Evolutionary conservation across 1,140 invertebrate species (phyloP), one percentile per base, ranked within the genome.

Genomic region (Drosophila rufa): DNA sequence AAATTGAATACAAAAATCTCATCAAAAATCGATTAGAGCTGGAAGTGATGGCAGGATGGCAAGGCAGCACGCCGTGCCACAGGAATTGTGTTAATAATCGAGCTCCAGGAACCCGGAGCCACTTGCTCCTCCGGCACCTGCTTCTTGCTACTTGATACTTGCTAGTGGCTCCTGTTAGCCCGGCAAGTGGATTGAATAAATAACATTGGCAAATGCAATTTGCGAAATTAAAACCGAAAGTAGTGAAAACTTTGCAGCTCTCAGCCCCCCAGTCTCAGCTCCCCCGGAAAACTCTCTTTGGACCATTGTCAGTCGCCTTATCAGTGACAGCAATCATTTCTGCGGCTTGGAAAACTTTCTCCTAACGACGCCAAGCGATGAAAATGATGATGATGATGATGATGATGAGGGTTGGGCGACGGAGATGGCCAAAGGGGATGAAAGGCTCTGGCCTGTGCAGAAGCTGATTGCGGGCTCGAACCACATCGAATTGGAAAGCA

Each of bases 1-100:
- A 86, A 86, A 86, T 87, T 86, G 83, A 86, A 86, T 87, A 87
- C 76, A 82, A 87, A 87, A 86, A 86, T 86, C 83, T 86, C 83
- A 86, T 86, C 83, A 86, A 86, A 86, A 86, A 86, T 86, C 83
- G 83, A 86, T 86, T 86, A 86, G 83, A 87, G 83, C 53, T 68
- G 47, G 17, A 48, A 58, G 60, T 46, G 45, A 46, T 27, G 43
- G 22, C 43, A 19, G n/a, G 56, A 45, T 53, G 79, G 60, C 46
- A 59, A 59, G 70, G 80, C 50, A 66, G 50, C 65, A 79, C 43
- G 70, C 53, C 47, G 42, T 48, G 33, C 53, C 42, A 4, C 22
- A 5, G 50, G 55, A 80, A 67, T 78, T 68, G 64, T 81, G 82
- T 85, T 82, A 85, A 86, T 85, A 85, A 85, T 82, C 67, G 64